Evolutionary conservation across 2,113 vertebrate species (phyloP).

Genomic region (Acrocephalus kingi): DNA sequence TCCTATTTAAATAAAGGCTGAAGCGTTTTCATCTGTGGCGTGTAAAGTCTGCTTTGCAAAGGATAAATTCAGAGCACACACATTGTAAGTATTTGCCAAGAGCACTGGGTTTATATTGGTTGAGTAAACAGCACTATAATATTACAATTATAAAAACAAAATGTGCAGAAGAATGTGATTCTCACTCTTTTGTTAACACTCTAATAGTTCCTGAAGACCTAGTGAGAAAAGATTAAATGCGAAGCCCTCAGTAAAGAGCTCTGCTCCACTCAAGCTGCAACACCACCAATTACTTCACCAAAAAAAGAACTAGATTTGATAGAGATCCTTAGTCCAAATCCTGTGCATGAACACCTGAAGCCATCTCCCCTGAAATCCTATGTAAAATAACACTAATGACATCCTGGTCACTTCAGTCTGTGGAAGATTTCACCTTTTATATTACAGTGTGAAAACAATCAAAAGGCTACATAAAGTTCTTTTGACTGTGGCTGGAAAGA

Average conservation of each 20-base stretch:
- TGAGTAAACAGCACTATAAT: conserved; percentile 63
- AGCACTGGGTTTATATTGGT: conserved; percentile 40
- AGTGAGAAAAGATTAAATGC: conserved; percentile 44
- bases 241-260: conserved; percentile 2
- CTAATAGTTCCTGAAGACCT: conserved; percentile 12
- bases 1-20: conserved; percentile 71
- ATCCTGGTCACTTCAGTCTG: background rate
- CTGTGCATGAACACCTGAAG: background rate
- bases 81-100: conserved; percentile 40
- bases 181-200: conserved; percentile 37
- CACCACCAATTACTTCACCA: background rate
- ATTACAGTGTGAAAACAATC: background rate
- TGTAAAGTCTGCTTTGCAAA: conserved; percentile 63
- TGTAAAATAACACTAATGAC: background rate
- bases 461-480: background rate
- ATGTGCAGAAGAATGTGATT: conserved; percentile 36
- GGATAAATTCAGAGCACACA: conserved; percentile 51
- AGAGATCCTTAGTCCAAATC: background rate
- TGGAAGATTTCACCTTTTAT: background rate
- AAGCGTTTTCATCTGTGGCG: conserved; percentile 74
- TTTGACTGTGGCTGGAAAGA: conserved; percentile 13
- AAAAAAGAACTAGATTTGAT: background rate
- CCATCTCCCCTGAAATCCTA: background rate
- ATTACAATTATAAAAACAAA: conserved; percentile 62
- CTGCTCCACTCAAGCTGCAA: background rate